Base-by-base conservation (phyloP, 2,797 vertebrate species). In the Channa striata region DNA sequence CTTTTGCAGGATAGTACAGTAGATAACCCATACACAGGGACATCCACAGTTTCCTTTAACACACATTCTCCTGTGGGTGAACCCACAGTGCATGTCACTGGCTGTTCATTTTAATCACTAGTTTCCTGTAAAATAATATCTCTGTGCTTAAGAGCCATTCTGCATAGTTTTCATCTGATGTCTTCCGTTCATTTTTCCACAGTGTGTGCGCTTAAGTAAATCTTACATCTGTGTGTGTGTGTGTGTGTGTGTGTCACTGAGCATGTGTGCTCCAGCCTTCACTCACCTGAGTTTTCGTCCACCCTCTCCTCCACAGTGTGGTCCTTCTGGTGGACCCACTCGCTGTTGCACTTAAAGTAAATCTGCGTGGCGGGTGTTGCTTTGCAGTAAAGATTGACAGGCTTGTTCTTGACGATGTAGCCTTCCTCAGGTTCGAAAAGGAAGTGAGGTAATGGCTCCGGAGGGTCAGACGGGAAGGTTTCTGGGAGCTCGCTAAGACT, bases 281-380 rank as follows among this genome's bases (percentile, higher is more conserved):
- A 88, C 95, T 95, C 71, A 98, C 97, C 97, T 37, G 97, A 96
- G 72, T 95, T 97, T 86, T 97, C 96, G 1, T 98, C 97, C 73
- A 98, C 94, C 74, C 95, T 93, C 87, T 98, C 97, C 0, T 97
- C 96, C 66, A 97, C 96, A 1, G 95, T 94, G 42, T 98, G 97
- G 83, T 97, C 97, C 85, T 97, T 98, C 91, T 98, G 97, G 88
- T 98, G 97, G 73, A 98, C 97, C 97, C 97, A 98, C 78, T 98
- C 97, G 0, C 97, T 97, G 90, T 98, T 98, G 91, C 97, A 97
- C 85, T 98, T 98, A 82, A 98, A 98, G 90, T 98, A 97, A 85
- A 98, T 98, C 89, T 98, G 97, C 0, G 97, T 97, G 86, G 97
- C 97, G 0, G 97, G 97, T 14, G 96, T 97, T 0, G 97, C 97